Percentiles rank a stretch among this genome's conserved stretches.
Evolutionary conservation across 2,113 vertebrate species (phyloP).

Genomic region (Nerophis ophidion): DNA sequence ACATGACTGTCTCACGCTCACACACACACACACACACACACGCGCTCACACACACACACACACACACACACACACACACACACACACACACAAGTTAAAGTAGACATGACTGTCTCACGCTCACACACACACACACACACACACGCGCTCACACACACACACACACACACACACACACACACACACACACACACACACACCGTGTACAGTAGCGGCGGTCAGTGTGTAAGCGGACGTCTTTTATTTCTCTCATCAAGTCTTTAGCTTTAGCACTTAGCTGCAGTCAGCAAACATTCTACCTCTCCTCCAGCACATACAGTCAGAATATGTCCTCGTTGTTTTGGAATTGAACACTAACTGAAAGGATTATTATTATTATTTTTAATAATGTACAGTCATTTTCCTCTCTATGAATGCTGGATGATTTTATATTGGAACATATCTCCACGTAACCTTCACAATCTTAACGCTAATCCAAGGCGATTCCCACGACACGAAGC

Average conservation of each 20-base stretch:
- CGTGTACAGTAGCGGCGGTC: background rate
- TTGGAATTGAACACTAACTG: conserved; percentile 45
- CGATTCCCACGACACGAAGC: background rate
- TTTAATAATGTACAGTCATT: conserved; percentile 35
- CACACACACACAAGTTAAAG: conserved; percentile 37
- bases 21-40: conserved; percentile 33
- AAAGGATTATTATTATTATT: background rate
- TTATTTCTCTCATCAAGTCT: conserved; percentile 21
- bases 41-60: background rate
- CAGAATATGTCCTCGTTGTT: background rate
- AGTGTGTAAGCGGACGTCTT: conserved; percentile 18
- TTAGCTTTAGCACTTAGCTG: conserved; percentile 36
- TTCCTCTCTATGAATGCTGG: conserved; percentile 61
- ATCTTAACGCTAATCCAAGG: conserved; percentile 16
- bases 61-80: conserved; percentile 28
- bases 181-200: too few relatives aligned
- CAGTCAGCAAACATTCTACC: conserved; percentile 73
- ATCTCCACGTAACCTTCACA: conserved; percentile 39
- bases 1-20: too few relatives aligned
- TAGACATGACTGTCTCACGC: too few relatives aligned
- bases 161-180: too few relatives aligned
- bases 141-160: too few relatives aligned
- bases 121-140: conserved; percentile 17
- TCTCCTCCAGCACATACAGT: conserved; percentile 62
- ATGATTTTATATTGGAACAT: conserved; percentile 60